These are phyloP conservation scores for Pseudococcus viburni DNA, from an alignment of 2,888 invertebrate species.

Conservation along the genomic window DNA sequence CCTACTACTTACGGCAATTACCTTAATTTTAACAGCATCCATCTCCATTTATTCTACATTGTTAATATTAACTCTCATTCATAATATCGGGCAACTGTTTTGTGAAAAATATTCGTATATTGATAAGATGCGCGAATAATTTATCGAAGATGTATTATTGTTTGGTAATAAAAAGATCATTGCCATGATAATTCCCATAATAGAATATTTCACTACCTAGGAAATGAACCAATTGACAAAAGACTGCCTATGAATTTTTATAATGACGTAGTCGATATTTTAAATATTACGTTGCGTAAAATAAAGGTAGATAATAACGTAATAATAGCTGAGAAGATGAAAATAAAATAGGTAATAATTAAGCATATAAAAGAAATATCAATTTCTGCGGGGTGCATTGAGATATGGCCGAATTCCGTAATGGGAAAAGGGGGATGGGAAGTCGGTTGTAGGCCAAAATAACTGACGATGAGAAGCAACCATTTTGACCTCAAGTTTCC, in stretches of 20 bases:
- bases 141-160: not conserved
- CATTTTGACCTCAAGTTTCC: too few species aligned
- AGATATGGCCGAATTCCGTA: not conserved
- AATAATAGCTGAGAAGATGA: not conserved
- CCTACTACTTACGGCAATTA: slow-evolving; percentile 8
- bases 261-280: not conserved
- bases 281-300: slow-evolving; percentile 25
- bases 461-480: too few species aligned
- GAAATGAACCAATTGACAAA: slow-evolving; percentile 44
- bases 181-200: not conserved
- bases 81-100: slow-evolving; percentile 15
- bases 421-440: too few species aligned
- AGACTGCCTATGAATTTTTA: not conserved
- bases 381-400: not conserved
- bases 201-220: not conserved
- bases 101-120: not conserved
- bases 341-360: slow-evolving; percentile 7
- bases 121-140: not conserved
- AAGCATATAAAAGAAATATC: not conserved
- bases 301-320: not conserved
- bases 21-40: slow-evolving; percentile 13
- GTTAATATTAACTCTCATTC: not conserved
- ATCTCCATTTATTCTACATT: slow-evolving; percentile 1
- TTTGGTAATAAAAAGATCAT: not conserved
- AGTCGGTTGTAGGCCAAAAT: too few species aligned